These are phyloP conservation scores for Macquaria ambigua DNA, from an alignment of 2,113 vertebrate species.

Conservation along the genomic window DNA sequence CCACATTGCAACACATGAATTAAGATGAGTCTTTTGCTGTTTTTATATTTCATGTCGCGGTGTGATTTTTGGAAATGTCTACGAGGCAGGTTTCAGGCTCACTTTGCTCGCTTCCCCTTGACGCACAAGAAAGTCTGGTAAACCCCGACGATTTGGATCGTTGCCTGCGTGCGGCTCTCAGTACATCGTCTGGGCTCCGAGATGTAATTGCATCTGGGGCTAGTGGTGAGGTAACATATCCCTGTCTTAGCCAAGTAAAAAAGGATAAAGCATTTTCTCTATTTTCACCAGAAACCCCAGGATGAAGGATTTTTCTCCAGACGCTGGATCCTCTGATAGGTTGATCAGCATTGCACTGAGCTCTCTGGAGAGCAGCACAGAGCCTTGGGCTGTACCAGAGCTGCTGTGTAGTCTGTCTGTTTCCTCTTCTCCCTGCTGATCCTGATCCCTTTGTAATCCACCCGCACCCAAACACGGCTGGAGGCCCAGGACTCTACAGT, in stretches of 20 bases:
- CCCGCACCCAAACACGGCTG: constrained; percentile 48
- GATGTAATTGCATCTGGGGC: constrained; percentile 47
- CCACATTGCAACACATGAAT: constrained; percentile 21
- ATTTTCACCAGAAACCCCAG: constrained; percentile 48
- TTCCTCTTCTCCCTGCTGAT: constrained; percentile 54
- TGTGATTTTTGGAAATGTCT: constrained; percentile 47
- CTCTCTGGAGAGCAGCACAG: constrained; percentile 58
- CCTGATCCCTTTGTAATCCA: constrained; percentile 68
- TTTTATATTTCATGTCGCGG: constrained; percentile 33
- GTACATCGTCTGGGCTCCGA: constrained; percentile 19
- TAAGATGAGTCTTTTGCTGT: constrained; percentile 38
- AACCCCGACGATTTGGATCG: constrained; percentile 29
- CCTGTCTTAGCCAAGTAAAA: constrained; percentile 34
- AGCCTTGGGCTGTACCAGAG: constrained; percentile 63
- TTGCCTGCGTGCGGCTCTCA: constrained; percentile 20
- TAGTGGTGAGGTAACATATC: constrained; percentile 20
- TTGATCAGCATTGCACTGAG: constrained; percentile 49
- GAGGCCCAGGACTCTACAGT: constrained; percentile 22
- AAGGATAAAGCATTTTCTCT: constrained; percentile 9
- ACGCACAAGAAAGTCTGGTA: constrained; percentile 28
- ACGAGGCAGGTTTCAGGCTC: constrained; percentile 48
- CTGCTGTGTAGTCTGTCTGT: constrained; percentile 51
- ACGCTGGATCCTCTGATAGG: constrained; percentile 37
- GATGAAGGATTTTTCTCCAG: constrained; percentile 42
- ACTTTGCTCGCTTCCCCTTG: constrained; percentile 32